Conservation (phyloP, 1,140 invertebrate genomes). For the Philotrypesis tridentata region DNA sequence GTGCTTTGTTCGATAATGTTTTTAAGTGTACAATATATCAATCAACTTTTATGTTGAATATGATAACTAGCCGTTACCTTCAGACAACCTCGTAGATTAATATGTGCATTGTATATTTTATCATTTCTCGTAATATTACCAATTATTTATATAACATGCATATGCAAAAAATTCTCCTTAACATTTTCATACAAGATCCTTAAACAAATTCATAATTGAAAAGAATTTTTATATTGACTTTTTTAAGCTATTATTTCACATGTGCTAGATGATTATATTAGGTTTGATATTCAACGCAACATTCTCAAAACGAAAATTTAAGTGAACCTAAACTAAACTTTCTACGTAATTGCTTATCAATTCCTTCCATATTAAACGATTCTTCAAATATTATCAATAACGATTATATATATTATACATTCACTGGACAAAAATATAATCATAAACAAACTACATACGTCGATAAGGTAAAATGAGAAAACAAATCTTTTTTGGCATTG, state of each 20-base stretch:
- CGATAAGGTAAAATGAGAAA: conserved; percentile 11
- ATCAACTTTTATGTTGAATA: neutral
- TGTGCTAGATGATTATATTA: neutral
- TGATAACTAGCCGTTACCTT: neutral
- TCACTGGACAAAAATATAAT: conserved; percentile 33
- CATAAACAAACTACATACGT: conserved; percentile 19
- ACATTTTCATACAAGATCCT: conserved; percentile 1
- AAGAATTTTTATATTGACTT: neutral
- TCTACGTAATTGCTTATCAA: conserved; percentile 30
- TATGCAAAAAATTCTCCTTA: conserved; percentile 15
- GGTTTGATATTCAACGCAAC: neutral
- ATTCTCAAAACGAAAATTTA: conserved; percentile 22
- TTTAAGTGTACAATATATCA: conserved; percentile 23
- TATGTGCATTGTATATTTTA: conserved; percentile 8
- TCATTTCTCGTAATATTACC: neutral
- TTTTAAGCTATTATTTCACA: neutral
- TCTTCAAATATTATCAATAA: conserved; percentile 3
- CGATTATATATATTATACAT: conserved; percentile 23
- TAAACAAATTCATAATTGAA: conserved; percentile 12
- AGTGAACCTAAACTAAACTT: neutral
- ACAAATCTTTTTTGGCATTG: conserved; percentile 38
- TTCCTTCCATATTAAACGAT: conserved; percentile 28
- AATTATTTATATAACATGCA: neutral
- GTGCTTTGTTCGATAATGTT: conserved; percentile 20
- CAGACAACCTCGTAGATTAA: neutral